Base-by-base conservation (phyloP, 2,888 invertebrate species). In the Limenitis camilla region DNA sequence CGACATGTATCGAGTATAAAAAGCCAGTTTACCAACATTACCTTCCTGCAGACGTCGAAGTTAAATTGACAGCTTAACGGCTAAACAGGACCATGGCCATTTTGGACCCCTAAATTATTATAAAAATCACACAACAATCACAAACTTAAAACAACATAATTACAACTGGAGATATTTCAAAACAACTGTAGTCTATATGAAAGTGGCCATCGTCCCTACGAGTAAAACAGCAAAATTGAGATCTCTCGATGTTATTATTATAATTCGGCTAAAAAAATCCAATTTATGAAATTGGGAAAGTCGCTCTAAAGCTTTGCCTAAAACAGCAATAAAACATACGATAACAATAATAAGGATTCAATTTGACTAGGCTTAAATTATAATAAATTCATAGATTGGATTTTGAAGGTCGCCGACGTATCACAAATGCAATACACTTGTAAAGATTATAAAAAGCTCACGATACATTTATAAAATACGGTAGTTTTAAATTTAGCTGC, bases 361-460 rank as follows among this genome's bases (percentile, higher is more conserved):
- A 56, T 48, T 54, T 53, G 54, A 58, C 49, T 57, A 59, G 52
- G 52, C 49, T 60, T 53, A 42, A 59, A 57, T 59, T 55, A 52
- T 70, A 61, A 53, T 62, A 61, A 35, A 48, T 61, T 49, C 56
- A 61, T 53, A 54, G 57, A 61, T 60, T 55, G 60, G 55, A 55
- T 59, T 59, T 55, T 48, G 38, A 45, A 51, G 41, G 56, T 51
- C 56, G 49, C 35, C 30, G 33, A 30, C 33, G 49, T 33, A 72
- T 71, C 69, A 73, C 72, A 71, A 69, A 70, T 71, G 67, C 66
- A 69, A 71, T 69, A 71, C 66, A 69, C 64, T 67, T 69, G 69
- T 74, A 72, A 69, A 74, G 65, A 71, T 38, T 81, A 80, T 78
- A 82, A 81, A 81, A 84, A 84, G 82, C 83, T 81, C 78, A 76